Conservation (phyloP, 1,140 invertebrate genomes). For the Pseudobourletiella spinata region DNA sequence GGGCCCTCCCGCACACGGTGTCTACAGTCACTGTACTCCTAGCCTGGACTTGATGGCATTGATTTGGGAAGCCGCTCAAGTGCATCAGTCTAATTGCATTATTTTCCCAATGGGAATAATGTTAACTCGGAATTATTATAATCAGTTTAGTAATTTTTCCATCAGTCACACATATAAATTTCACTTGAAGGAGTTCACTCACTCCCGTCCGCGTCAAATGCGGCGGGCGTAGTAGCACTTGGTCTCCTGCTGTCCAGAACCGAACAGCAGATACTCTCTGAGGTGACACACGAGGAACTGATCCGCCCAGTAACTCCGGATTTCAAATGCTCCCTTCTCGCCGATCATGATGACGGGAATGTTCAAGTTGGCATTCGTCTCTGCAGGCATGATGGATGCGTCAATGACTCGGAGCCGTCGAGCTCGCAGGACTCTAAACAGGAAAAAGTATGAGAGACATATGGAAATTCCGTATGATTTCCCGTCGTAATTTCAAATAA, state of each 20-base stretch:
- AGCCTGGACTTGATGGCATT: too few relatives aligned
- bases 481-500: not conserved
- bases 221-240: conserved; percentile 3
- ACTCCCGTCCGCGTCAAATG: too few relatives aligned
- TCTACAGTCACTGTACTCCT: too few relatives aligned
- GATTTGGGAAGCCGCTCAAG: too few relatives aligned
- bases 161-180: not conserved
- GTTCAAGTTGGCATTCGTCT: conserved; percentile 11
- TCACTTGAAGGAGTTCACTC: too few relatives aligned
- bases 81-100: too few relatives aligned
- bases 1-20: too few relatives aligned
- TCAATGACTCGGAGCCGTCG: conserved; percentile 7
- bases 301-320: conserved; percentile 4
- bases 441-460: not conserved
- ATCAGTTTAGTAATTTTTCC: too few relatives aligned
- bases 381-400: conserved; percentile 8
- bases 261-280: not conserved
- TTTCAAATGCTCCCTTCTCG: conserved; percentile 6
- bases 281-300: not conserved
- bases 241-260: not conserved
- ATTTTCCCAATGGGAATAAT: too few relatives aligned
- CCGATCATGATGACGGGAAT: conserved; percentile 4
- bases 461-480: not conserved
- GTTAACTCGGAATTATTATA: too few relatives aligned
- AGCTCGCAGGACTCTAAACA: conserved; percentile 2